Evolutionary conservation across 37 sponge, comb jelly and placozoan genomes (phyloP), one percentile per base, ranked within the genome.

Genomic region (Tethya wilhelma): DNA sequence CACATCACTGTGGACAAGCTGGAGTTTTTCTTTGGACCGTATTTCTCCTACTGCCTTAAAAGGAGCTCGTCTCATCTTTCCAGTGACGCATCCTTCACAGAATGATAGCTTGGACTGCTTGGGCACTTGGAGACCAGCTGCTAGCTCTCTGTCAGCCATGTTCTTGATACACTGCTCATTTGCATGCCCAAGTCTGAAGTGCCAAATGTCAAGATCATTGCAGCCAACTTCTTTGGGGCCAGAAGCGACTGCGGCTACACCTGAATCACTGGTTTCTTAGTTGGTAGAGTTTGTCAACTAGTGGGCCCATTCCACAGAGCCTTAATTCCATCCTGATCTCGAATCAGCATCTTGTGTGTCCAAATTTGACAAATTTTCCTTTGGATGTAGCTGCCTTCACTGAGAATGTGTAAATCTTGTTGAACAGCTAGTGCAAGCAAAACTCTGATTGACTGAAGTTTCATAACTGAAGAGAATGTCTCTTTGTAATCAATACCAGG

Each of bases 81-180:
- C 87, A 64, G 38, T 74, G 19, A 79, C 58, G 66, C 80, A 86
- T 58, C 79, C 74, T 46, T 86, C 87, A 86, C 87, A 86, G 57
- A 86, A 86, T 39, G 79, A 79, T 11, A 73, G 42, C 53, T 33
- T 62, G 6, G 60, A 40, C 19, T 19, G 12, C 22, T 72, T 63
- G 11, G 74, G 68, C 1, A 86, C 11, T 53, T 79, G 70, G 23
- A 78, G 23, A 57, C 73, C 79, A 68, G 63, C 34, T 46, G 45
- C 73, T 22, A 71, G 59, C 23, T 42, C 56, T 23, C 34, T 76
- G 67, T 20, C 19, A 59, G 28, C 53, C 56, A 12, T 66, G 1
- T 57, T 59, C 29, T 8, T 75, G 43, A 79, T 23, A 17, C 31
- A 42, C 56, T 73, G 74, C 25, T 73, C 81, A 80, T 44, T 74